Conservation (phyloP, 2,797 vertebrate species). For the Anabas testudineus region DNA sequence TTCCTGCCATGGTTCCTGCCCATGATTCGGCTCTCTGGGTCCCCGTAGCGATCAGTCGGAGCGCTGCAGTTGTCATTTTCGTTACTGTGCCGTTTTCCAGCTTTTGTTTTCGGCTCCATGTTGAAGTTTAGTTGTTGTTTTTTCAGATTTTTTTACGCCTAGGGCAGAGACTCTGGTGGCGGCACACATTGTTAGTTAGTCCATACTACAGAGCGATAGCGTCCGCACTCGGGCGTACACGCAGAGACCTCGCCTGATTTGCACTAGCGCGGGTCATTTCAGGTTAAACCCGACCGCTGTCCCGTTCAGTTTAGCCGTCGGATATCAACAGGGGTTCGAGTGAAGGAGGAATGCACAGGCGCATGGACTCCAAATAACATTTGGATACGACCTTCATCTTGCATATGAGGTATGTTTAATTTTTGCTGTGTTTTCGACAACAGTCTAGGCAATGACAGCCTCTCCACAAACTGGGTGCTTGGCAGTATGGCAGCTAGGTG, state of each 20-base stretch:
- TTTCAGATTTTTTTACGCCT: constrained; percentile 8
- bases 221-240: constrained; percentile 16
- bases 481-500: constrained; percentile 21
- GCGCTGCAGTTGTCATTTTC: constrained; percentile 54
- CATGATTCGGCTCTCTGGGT: constrained; percentile 58
- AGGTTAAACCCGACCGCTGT: constrained; percentile 76
- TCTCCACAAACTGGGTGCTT: constrained; percentile 21
- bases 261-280: constrained; percentile 76
- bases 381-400: constrained; percentile 63
- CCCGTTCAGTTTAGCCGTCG: constrained; percentile 59
- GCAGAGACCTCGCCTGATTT: constrained; percentile 53
- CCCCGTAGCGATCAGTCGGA: constrained; percentile 62
- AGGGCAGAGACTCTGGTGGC: constrained; percentile 7
- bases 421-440: constrained; percentile 37
- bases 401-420: constrained; percentile 73
- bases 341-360: constrained; percentile 69
- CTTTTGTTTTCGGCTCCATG: constrained; percentile 62
- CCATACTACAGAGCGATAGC: constrained; percentile 4
- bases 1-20: constrained; percentile 38
- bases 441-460: constrained; percentile 54
- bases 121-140: constrained; percentile 70
- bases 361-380: constrained; percentile 59
- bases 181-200: constrained; percentile 11
- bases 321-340: constrained; percentile 61
- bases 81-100: constrained; percentile 8